Base-by-base conservation (phyloP, 2,797 vertebrate species). In the Coregonus sp. region DNA sequence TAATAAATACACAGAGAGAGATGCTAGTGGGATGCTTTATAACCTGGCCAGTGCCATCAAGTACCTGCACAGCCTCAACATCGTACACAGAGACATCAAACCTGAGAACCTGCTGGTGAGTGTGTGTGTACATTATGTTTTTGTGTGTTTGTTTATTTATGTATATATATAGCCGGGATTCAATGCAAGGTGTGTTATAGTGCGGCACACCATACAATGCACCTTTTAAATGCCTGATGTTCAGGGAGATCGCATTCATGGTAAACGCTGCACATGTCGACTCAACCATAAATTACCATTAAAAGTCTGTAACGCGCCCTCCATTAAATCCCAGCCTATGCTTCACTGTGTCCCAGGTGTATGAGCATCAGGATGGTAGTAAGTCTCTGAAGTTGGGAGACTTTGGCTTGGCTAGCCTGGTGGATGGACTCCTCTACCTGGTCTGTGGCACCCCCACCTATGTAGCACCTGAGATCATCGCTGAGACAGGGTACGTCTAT, bases 1-100 rank as follows among this genome's bases (percentile, higher is more conserved):
- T 54, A 99, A 95, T 92, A 99, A 97, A 87, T 99, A 99, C 84
- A 99, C 97, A 0, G 98, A 99, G 86, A 90, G 97, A 4, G 98
- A 99, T 12, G 98, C 97, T 84, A 97, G 96, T 73, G 96, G 94
- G 59, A 99, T 99, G 98, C 94, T 99, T 76, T 99, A 98, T 89
- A 99, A 99, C 88, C 91, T 99, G 89, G 95, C 95, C 81, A 99
- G 97, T 14, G 98, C 98, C 84, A 97, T 99, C 91, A 98, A 98
- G 79, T 99, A 99, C 90, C 95, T 99, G 86, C 98, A 99, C 85
- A 93, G 95, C 86, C 94, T 97, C 86, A 97, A 97, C 84, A 98
- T 99, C 6, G 98, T 99, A 72, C 98, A 99, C 88, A 95, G 98
- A 40, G 98, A 99, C 93, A 99, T 99, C 90, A 99, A 98, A 87